Percentiles rank a stretch among this genome's conserved stretches.
These are phyloP conservation scores for Myoxocephalus aenaeus DNA, from an alignment of 2,797 vertebrate genomes.

Conservation along the genomic window DNA sequence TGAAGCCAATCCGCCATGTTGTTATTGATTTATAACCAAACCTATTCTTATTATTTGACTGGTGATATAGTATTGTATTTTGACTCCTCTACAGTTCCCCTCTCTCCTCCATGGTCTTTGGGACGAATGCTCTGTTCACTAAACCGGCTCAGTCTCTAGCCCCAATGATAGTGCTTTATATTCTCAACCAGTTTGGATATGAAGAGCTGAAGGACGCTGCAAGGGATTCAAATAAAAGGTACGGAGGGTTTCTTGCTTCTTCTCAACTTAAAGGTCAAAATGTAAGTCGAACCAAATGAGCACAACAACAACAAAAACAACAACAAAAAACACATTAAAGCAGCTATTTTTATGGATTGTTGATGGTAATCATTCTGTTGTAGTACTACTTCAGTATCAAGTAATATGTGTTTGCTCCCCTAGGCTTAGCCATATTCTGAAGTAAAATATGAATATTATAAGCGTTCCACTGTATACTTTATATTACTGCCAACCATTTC, in stretches of 20 bases:
- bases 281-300: not conserved
- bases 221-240: slow-evolving; percentile 78
- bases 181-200: slow-evolving; percentile 91
- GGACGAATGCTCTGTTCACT: slow-evolving; percentile 93
- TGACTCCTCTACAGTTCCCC: slow-evolving; percentile 82
- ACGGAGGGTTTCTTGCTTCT: slow-evolving; percentile 29
- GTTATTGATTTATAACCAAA: not conserved
- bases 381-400: not conserved
- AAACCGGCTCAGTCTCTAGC: slow-evolving; percentile 93
- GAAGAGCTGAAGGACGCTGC: slow-evolving; percentile 80
- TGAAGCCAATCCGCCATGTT: not conserved
- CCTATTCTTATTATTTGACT: not conserved
- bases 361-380: not conserved
- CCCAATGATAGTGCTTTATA: slow-evolving; percentile 88
- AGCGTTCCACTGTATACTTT: not conserved
- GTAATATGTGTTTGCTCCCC: not conserved
- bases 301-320: not conserved
- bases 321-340: not conserved
- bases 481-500: not conserved
- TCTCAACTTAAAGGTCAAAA: not conserved
- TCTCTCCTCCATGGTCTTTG: slow-evolving; percentile 93
- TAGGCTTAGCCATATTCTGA: not conserved
- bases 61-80: not conserved
- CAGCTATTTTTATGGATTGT: not conserved
- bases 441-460: not conserved